Conservation (phyloP, 2,113 vertebrate species). For the Oncorhynchus keta region DNA sequence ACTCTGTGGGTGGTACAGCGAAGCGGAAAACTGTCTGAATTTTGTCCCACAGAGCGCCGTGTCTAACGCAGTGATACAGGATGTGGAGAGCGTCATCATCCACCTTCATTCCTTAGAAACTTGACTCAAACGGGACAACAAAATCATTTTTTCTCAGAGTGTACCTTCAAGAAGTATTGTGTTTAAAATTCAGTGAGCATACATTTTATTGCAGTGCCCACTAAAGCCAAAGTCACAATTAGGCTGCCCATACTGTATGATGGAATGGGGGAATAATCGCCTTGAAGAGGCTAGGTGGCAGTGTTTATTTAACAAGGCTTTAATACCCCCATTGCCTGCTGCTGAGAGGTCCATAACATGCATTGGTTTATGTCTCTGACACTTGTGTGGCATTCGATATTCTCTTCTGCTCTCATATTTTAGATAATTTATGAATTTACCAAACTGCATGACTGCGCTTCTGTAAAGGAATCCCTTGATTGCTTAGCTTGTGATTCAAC, state of each 20-base stretch:
- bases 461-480: not conserved
- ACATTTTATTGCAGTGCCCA: too few relatives aligned
- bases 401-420: not conserved
- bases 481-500: not conserved
- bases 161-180: too few relatives aligned
- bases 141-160: too few relatives aligned
- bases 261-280: not conserved
- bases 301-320: conserved; percentile 27
- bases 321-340: not conserved
- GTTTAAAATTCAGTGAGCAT: too few relatives aligned
- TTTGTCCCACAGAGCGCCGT: too few relatives aligned
- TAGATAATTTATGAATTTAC: not conserved
- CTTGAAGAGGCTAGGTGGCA: conserved; percentile 40
- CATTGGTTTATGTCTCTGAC: not conserved
- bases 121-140: too few relatives aligned
- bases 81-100: too few relatives aligned
- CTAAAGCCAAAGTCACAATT: too few relatives aligned
- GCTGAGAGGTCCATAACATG: not conserved
- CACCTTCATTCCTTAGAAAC: too few relatives aligned
- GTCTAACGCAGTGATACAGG: too few relatives aligned
- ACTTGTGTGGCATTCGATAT: not conserved
- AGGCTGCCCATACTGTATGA: not conserved
- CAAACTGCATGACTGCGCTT: not conserved
- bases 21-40: too few relatives aligned
- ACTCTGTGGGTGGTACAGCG: too few relatives aligned